Percentiles rank a stretch among this genome's conserved stretches.
Conservation (phyloP, 1,140 invertebrate species). For the Drosophila melanica region DNA sequence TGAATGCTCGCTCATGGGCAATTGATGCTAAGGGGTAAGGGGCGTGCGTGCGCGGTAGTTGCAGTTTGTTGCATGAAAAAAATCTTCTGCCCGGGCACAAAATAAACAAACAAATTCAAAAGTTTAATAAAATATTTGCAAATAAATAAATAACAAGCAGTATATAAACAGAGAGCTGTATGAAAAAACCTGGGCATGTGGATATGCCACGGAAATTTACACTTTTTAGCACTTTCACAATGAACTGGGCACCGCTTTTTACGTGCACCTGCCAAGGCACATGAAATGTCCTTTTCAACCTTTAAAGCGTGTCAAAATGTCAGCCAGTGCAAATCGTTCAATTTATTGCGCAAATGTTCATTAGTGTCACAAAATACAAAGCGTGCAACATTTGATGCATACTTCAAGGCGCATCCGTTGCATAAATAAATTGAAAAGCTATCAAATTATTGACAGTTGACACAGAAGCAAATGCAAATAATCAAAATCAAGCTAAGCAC, state of each 20-base stretch:
- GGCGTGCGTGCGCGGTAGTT: neutral
- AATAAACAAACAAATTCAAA: conserved; percentile 1
- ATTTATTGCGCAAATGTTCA: too few relatives aligned
- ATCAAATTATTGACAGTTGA: conserved; percentile 66
- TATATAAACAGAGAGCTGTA: neutral
- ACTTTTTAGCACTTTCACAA: neutral
- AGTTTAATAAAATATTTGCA: conserved; percentile 26
- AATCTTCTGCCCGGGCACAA: conserved; percentile 18
- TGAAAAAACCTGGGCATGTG: neutral
- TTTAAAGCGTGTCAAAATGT: neutral
- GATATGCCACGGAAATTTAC: neutral
- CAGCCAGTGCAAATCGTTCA: neutral
- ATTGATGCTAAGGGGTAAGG: neutral
- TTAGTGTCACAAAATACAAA: neutral
- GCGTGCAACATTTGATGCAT: conserved; percentile 6
- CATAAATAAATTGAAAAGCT: conserved; percentile 22
- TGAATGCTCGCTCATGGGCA: conserved; percentile 15
- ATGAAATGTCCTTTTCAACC: too few relatives aligned
- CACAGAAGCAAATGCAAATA: neutral
- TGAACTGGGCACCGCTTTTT: too few relatives aligned
- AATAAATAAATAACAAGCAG: conserved; percentile 44
- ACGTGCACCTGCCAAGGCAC: too few relatives aligned
- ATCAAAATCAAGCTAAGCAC: conserved; percentile 18
- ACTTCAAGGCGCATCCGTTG: conserved; percentile 11
- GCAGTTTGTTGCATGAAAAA: conserved; percentile 29